phyloP scores from a whole-genome alignment of 2,797 vertebrate species.

The Characodon lateralis region DNA sequence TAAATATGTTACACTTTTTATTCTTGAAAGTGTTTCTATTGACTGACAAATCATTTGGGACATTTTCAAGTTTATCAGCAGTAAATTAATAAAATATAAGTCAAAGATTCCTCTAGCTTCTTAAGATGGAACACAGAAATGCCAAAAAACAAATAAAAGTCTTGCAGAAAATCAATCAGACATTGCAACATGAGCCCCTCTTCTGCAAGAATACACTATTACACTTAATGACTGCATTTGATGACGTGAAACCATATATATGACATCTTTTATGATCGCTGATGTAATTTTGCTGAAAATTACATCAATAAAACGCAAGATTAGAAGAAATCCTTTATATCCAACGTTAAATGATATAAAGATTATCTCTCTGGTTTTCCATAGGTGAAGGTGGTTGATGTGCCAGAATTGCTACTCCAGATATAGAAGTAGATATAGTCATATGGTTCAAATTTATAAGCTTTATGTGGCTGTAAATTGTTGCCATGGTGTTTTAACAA shows the following conservation, averaged over 20 bases:
- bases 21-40: constrained; percentile 9
- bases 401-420: constrained; percentile 17
- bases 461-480: constrained; percentile 17
- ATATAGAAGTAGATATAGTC: constrained; percentile 11
- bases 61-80: constrained; percentile 18
- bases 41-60: constrained; percentile 36
- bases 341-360: constrained; percentile 27
- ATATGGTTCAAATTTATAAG: constrained; percentile 18
- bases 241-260: constrained; percentile 59
- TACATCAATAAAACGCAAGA: constrained; percentile 53
- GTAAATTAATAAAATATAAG: not conserved
- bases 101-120: constrained; percentile 8
- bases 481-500: constrained; percentile 22
- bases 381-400: constrained; percentile 18
- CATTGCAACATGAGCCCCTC: constrained; percentile 35
- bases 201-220: constrained; percentile 46
- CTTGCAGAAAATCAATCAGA: constrained; percentile 7
- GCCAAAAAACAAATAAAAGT: not conserved
- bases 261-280: constrained; percentile 54
- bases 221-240: constrained; percentile 48
- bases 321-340: constrained; percentile 38
- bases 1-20: not conserved
- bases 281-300: constrained; percentile 64
- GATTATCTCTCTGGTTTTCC: constrained; percentile 20
- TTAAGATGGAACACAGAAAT: constrained; percentile 44